These are phyloP conservation scores for Strix uralensis DNA, from an alignment of 2,113 vertebrate species.

Conservation along the genomic window DNA sequence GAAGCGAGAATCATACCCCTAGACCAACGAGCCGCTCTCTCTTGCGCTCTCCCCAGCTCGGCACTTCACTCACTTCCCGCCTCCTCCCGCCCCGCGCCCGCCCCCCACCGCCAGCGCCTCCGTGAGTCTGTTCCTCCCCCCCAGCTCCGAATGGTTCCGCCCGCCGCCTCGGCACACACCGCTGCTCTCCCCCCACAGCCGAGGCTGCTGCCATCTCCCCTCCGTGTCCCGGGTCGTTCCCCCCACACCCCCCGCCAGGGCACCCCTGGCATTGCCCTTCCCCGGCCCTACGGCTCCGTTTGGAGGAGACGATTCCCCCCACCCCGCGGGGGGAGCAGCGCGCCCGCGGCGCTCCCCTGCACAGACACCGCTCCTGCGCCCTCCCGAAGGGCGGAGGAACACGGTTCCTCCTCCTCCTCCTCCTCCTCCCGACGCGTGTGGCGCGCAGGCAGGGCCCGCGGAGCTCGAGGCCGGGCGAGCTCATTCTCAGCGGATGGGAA, in stretches of 20 bases:
- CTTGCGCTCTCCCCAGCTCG: rapidly evolving
- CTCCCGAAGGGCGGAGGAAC: background rate
- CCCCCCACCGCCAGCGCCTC: rapidly evolving
- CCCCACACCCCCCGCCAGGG: background rate
- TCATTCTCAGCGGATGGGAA: background rate
- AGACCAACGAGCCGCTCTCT: slow-evolving; percentile 61
- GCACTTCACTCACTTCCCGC: background rate
- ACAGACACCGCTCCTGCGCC: background rate
- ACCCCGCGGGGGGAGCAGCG: no score
- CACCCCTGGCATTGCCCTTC: background rate
- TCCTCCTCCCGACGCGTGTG: background rate
- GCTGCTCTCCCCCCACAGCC: no score
- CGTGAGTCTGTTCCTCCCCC: rapidly evolving
- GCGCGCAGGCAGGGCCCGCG: no score
- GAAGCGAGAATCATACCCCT: slow-evolving; percentile 73
- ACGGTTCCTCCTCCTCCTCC: no score
- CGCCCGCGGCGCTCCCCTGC: background rate
- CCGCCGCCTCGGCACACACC: background rate
- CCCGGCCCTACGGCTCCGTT: background rate
- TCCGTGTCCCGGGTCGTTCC: no score
- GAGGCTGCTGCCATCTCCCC: background rate
- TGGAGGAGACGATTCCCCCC: background rate
- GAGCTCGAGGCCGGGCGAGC: background rate
- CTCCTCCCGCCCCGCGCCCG: rapidly evolving
- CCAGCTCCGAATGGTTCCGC: background rate